Percentiles rank a stretch among this genome's conserved stretches.
These are phyloP conservation scores for Drosophila parthenogenetica DNA, from an alignment of 2,888 invertebrate species.

Conservation along the genomic window DNA sequence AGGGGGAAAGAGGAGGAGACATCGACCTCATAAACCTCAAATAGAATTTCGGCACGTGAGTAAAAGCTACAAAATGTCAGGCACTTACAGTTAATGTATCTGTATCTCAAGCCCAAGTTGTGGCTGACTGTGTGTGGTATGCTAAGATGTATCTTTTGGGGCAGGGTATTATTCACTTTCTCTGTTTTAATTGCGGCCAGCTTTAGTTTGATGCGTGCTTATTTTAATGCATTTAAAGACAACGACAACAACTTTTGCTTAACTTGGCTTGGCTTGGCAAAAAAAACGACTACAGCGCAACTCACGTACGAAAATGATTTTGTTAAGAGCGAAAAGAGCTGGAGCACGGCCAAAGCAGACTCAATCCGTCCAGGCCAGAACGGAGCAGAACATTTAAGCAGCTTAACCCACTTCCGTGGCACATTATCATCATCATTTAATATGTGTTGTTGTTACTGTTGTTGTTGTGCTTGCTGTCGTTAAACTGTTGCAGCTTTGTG, in stretches of 20 bases:
- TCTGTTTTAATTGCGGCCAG: conserved; percentile 73
- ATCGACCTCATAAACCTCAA: conserved; percentile 61
- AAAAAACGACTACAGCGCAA: conserved; percentile 25
- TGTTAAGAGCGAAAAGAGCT: conserved; percentile 25
- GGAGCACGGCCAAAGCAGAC: neutral
- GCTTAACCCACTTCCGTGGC: conserved; percentile 80
- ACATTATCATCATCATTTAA: conserved; percentile 73
- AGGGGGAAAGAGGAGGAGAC: neutral
- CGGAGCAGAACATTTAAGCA: conserved; percentile 74
- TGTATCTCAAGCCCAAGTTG: conserved; percentile 1
- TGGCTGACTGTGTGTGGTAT: conserved; percentile 25
- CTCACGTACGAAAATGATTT: conserved; percentile 66
- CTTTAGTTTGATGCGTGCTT: conserved; percentile 71
- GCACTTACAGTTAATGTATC: conserved; percentile 36
- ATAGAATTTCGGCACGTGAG: conserved; percentile 72
- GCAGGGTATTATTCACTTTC: conserved; percentile 65
- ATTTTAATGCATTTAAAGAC: conserved; percentile 69
- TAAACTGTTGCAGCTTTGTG: conserved; percentile 59
- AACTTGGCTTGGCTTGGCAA: conserved; percentile 29
- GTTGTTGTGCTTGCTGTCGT: conserved; percentile 45
- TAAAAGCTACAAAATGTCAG: conserved; percentile 66
- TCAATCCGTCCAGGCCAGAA: conserved; percentile 12
- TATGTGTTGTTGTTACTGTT: conserved; percentile 37
- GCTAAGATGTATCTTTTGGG: conserved; percentile 44
- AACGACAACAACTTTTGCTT: conserved; percentile 28